Percentiles rank a stretch among this genome's conserved stretches.
Evolutionary conservation across 2,113 vertebrate species (phyloP).

Genomic region (Ariopsis seemanni): DNA sequence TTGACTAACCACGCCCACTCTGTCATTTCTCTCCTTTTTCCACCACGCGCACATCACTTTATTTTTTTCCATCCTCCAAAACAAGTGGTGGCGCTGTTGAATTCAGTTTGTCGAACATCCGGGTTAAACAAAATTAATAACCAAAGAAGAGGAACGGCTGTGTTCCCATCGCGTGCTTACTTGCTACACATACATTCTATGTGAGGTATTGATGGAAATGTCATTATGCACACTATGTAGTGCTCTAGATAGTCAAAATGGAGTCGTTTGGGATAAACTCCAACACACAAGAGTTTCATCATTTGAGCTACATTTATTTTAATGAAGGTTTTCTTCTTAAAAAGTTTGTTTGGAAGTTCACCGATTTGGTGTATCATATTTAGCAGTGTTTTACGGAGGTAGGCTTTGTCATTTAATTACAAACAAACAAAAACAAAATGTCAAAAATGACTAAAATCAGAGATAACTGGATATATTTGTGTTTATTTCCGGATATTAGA

Average conservation of each 20-base stretch:
- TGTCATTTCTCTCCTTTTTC: neutral
- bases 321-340: neutral
- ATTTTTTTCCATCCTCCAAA: neutral
- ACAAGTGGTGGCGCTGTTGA: neutral
- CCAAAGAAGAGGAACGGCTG: neutral
- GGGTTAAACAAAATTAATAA: too few relatives aligned
- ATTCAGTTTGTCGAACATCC: neutral
- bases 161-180: neutral
- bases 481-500: neutral
- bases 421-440: neutral
- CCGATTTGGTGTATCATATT: constrained; percentile 21
- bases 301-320: neutral
- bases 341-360: neutral
- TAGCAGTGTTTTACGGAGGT: constrained; percentile 28
- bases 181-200: neutral
- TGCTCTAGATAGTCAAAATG: neutral
- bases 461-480: neutral
- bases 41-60: neutral
- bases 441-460: neutral
- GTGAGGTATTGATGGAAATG: too few relatives aligned
- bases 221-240: neutral
- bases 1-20: neutral
- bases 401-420: neutral
- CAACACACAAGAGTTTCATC: neutral
- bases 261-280: neutral